Evolutionary conservation across 1,140 invertebrate species (phyloP), one percentile per base, ranked within the genome.

Genomic region (Eumaeus atala): DNA sequence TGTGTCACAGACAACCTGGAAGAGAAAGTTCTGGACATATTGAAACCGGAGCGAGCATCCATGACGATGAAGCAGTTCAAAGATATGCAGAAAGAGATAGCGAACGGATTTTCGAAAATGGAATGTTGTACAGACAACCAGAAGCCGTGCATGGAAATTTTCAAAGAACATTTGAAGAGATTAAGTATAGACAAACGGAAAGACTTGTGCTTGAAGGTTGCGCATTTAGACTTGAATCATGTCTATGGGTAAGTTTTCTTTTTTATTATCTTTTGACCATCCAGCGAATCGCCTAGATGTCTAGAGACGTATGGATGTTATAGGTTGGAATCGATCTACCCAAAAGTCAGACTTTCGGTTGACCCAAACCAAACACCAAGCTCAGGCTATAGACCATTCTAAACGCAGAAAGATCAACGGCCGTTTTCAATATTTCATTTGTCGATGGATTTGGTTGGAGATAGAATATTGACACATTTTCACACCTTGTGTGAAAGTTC

Each of bases 31-130:
- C 54, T 58, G 36, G 48, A 66, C 16, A 51, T 40, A 48, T 1
- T 36, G 8, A 59, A 59, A 35, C 38, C 38, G 1, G 55, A 62
- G 33, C 36, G 36, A 0, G 53, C 55, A 0, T 70, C 74, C 0
- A 74, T 79, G 67, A 78, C 67, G 0, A 62, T 84, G 66, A 80
- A 78, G 33, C 65, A 77, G 8, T 83, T 72, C 36, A 85, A 81
- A n/a, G 77, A 83, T 44, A 28, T 77, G 21, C 79, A 83, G 50
- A 85, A 77, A 36, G 71, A 78, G 28, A 62, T 85, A 4, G 61
- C 60, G 0, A 51, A 51, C 4, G 59, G 59, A 0, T 83, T 77
- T 52, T 66, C 72, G 0, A 80, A 80, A 61, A 72, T 60, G 55
- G 63, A 78, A 3, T 85, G 82, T 53, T 85, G 82, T 28, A 63